Evolutionary conservation across 23 tunicate species (phyloP).

Genomic region (Styela clava): DNA sequence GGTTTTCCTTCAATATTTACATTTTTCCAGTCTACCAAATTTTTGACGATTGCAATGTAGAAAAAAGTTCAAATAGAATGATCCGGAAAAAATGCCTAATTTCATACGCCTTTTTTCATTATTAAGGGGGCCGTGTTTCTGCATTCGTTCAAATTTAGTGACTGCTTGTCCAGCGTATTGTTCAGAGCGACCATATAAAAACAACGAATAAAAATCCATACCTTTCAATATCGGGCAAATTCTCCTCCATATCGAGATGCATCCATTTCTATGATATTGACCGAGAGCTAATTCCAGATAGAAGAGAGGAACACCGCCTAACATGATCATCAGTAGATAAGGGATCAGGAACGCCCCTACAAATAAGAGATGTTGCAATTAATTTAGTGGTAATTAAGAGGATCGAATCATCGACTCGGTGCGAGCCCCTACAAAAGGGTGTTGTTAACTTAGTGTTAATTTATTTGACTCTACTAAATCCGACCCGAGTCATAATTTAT

Average conservation of each 20-base stretch:
- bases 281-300: constrained; percentile 82
- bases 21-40: too few species aligned
- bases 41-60: too few species aligned
- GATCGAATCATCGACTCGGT: neutral
- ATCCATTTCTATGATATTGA: constrained; percentile 88
- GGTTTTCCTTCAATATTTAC: too few species aligned
- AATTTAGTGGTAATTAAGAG: neutral
- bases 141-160: too few species aligned
- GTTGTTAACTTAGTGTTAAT: neutral
- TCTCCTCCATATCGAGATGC: constrained; percentile 88
- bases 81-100: too few species aligned
- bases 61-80: too few species aligned
- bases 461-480: too few species aligned
- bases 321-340: constrained; percentile 69
- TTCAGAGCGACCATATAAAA: too few species aligned
- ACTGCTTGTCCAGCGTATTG: too few species aligned
- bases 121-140: too few species aligned
- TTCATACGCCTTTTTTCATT: too few species aligned
- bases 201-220: neutral
- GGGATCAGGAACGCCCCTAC: constrained; percentile 91
- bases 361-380: neutral
- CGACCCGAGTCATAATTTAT: too few species aligned
- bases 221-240: constrained; percentile 95
- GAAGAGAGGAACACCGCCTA: constrained; percentile 90
- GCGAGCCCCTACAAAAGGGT: neutral